A percentile compares a stretch with the other conserved stretches of the same genome.
Conservation (phyloP, 1,140 invertebrate species). For the Papilio aristodemus region DNA sequence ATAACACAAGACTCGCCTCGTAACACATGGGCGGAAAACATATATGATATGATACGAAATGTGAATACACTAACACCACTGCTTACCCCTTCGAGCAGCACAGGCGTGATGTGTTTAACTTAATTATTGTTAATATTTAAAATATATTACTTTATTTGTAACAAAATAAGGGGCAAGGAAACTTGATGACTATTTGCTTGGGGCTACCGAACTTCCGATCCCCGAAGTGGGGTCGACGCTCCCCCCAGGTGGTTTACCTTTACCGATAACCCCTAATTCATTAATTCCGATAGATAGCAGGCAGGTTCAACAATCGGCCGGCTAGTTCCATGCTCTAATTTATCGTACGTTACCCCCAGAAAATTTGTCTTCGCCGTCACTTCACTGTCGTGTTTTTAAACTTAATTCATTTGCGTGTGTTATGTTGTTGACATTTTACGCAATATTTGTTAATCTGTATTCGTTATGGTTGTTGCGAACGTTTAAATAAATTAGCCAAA, state of each 20-base stretch:
- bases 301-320: slow-evolving; percentile 39
- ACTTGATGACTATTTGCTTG: neutral
- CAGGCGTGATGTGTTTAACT: no score
- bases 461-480: neutral
- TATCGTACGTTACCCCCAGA: slow-evolving; percentile 46
- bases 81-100: no score
- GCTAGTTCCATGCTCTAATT: slow-evolving; percentile 51
- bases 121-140: no score
- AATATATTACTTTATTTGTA: neutral
- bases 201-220: slow-evolving; percentile 24
- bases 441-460: neutral
- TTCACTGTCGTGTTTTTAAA: slow-evolving; percentile 17
- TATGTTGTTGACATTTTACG: neutral
- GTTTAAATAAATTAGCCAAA: no score
- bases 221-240: slow-evolving; percentile 20
- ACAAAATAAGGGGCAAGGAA: slow-evolving; percentile 10
- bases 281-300: slow-evolving; percentile 37
- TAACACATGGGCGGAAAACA: no score
- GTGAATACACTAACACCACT: no score
- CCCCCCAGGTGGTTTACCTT: slow-evolving; percentile 44
- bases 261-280: slow-evolving; percentile 45
- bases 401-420: neutral
- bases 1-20: no score
- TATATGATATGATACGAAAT: no score
- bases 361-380: slow-evolving; percentile 36